Conservation (phyloP, 2,888 invertebrate genomes). For the Cabera pusaria region DNA sequence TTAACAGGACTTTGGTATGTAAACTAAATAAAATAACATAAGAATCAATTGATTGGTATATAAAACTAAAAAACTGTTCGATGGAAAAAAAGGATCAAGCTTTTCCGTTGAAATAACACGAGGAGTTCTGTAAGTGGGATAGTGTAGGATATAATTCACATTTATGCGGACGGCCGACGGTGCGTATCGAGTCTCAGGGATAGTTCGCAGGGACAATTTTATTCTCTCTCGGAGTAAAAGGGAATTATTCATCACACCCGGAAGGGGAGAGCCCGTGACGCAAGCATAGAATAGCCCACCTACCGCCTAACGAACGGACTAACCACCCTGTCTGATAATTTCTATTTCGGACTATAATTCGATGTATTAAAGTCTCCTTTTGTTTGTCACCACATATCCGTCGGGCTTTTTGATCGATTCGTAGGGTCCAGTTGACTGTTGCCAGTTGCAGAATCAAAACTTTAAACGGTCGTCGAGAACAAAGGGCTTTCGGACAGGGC, state of each 20-base stretch:
- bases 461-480: slow-evolving; percentile 81
- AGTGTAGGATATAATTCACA: slow-evolving; percentile 78
- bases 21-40: no score
- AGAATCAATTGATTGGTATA: no score
- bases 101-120: slow-evolving; percentile 75
- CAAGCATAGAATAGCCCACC: slow-evolving; percentile 79
- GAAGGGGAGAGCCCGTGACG: slow-evolving; percentile 82
- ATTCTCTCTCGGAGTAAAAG: slow-evolving; percentile 75
- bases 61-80: no score
- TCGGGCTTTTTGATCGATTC: slow-evolving; percentile 57
- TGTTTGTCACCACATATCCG: slow-evolving; percentile 7
- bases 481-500: slow-evolving; percentile 76
- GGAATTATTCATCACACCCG: slow-evolving; percentile 84
- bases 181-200: slow-evolving; percentile 78
- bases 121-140: slow-evolving; percentile 73
- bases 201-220: slow-evolving; percentile 78
- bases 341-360: slow-evolving; percentile 31
- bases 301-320: slow-evolving; percentile 47
- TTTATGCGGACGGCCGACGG: slow-evolving; percentile 74
- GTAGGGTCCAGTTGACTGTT: slow-evolving; percentile 80
- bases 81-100: slow-evolving; percentile 67
- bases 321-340: slow-evolving; percentile 34
- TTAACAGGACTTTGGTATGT: no score
- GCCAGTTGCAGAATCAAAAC: slow-evolving; percentile 83
- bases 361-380: slow-evolving; percentile 37